phyloP scores from a whole-genome alignment of 2,888 invertebrate genomes.

The Hirudinaria manillensis region DNA sequence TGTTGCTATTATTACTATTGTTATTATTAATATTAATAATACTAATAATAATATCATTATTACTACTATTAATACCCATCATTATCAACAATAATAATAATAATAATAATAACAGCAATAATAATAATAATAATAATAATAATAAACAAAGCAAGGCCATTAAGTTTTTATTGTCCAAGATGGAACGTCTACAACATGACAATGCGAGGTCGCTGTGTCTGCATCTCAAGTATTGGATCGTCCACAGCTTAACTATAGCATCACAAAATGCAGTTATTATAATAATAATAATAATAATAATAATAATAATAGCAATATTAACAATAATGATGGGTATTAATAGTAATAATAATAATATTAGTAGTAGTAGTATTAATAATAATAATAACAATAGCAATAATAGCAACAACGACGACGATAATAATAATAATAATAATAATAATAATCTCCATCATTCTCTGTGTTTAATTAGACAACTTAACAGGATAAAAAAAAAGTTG shows the following conservation, averaged over 20 bases:
- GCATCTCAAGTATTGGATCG: too few species aligned
- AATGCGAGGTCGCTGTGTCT: too few species aligned
- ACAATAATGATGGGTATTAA: constrained; percentile 20
- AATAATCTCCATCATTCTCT: neutral
- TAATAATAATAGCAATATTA: constrained; percentile 27
- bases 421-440: constrained; percentile 13
- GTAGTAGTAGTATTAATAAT: constrained; percentile 26
- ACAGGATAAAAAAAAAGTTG: too few species aligned
- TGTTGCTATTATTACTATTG: neutral
- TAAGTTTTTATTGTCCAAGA: too few species aligned
- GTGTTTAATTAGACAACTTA: too few species aligned
- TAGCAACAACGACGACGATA: constrained; percentile 10
- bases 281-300: constrained; percentile 19
- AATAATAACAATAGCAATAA: constrained; percentile 22
- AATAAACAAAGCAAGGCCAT: constrained; percentile 11
- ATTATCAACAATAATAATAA: constrained; percentile 8
- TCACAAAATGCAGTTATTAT: constrained; percentile 14
- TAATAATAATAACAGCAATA: constrained; percentile 20
- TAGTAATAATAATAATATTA: constrained; percentile 27
- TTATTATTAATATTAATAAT: neutral
- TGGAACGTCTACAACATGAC: too few species aligned
- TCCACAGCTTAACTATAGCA: constrained; percentile 9
- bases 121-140: constrained; percentile 21
- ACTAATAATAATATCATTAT: too few species aligned
- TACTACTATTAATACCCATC: too few species aligned